Conservation (phyloP, 2,888 invertebrate species). For the Coremacera marginata region DNA sequence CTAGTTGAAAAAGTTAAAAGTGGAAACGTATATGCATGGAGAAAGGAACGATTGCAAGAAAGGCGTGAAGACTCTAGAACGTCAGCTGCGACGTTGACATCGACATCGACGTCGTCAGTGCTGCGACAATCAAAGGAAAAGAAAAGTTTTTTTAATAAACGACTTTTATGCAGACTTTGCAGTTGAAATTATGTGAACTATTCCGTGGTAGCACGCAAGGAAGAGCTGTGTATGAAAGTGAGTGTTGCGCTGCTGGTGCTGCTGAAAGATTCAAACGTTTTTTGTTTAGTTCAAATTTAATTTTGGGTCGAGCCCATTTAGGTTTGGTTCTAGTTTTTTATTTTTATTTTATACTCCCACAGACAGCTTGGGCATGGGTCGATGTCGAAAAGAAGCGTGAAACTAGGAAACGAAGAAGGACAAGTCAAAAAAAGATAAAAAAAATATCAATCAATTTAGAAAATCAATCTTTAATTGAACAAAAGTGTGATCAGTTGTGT, state of each 20-base stretch:
- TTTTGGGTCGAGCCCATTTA: conserved; percentile 19
- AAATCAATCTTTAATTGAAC: too few species aligned
- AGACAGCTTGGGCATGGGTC: conserved; percentile 12
- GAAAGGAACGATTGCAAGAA: neutral
- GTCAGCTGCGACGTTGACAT: conserved; percentile 24
- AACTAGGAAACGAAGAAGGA: too few species aligned
- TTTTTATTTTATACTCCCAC: neutral
- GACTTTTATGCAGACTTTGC: conserved; percentile 1
- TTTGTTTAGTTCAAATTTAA: conserved; percentile 5
- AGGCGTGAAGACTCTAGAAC: neutral
- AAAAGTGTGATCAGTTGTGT: too few species aligned
- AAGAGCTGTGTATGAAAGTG: conserved; percentile 14
- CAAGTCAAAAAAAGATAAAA: too few species aligned
- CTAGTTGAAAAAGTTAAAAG: neutral
- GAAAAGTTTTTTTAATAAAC: neutral
- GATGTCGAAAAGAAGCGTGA: neutral
- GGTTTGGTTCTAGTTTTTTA: neutral
- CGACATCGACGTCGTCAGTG: conserved; percentile 8
- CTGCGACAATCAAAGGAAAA: conserved; percentile 1
- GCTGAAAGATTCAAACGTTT: neutral
- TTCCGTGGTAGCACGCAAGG: neutral
- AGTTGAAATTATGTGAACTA: conserved; percentile 10
- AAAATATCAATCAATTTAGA: too few species aligned
- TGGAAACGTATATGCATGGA: neutral
- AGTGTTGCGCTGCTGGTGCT: neutral